Conservation (phyloP, 1,140 invertebrate species). For the Bombus confusus region DNA sequence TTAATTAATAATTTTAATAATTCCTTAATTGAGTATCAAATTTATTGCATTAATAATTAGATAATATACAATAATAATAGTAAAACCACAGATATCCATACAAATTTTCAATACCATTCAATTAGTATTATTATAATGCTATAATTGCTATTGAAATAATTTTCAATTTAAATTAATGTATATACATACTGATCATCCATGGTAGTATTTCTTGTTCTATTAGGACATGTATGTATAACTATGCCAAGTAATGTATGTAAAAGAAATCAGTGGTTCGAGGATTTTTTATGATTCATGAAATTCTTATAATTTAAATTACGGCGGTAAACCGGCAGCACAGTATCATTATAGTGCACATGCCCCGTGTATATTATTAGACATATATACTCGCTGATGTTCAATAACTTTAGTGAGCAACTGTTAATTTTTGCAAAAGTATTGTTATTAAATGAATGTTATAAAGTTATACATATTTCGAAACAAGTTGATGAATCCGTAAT, state of each 20-base stretch:
- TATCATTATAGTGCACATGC: background rate
- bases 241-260: background rate
- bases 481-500: background rate
- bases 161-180: background rate
- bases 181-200: background rate
- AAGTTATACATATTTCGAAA: no score
- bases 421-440: background rate
- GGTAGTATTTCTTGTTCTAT: background rate
- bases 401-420: background rate
- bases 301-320: background rate
- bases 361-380: no score
- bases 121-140: background rate
- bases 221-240: background rate
- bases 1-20: background rate
- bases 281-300: background rate
- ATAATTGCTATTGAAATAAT: background rate
- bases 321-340: background rate
- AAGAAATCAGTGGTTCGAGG: background rate
- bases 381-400: background rate
- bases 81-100: background rate
- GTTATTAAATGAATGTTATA: background rate
- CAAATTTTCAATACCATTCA: background rate
- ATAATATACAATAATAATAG: background rate
- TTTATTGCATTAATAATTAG: background rate
- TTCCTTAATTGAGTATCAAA: background rate